Evolutionary conservation across 1,140 invertebrate genomes (phyloP).

Genomic region (Mesaphorura yosii): DNA sequence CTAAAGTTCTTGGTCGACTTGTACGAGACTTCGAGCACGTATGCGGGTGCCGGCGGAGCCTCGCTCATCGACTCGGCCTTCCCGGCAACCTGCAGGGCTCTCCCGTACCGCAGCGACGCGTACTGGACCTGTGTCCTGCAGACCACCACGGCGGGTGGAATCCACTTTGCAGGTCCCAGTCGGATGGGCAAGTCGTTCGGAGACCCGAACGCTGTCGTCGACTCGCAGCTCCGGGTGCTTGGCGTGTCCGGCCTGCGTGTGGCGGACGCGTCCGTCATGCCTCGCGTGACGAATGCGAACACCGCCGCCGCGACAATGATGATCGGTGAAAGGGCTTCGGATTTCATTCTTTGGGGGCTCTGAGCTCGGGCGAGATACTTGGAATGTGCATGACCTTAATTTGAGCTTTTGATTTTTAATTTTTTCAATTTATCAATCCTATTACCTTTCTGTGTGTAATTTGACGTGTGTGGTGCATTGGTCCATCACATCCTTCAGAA

Average conservation of each 20-base stretch:
- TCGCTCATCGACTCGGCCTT: background rate
- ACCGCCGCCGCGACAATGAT: background rate
- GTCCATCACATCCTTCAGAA: no score
- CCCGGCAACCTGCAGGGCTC: background rate
- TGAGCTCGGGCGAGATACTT: no score
- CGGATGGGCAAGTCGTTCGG: no score
- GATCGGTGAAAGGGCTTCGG: background rate
- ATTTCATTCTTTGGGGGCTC: background rate
- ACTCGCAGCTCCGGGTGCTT: no score
- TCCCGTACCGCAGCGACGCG: background rate
- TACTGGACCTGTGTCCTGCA: background rate
- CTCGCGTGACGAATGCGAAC: background rate
- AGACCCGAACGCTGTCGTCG: no score
- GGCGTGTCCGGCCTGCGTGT: background rate
- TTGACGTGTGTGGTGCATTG: no score
- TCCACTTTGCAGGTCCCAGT: background rate
- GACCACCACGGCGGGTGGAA: background rate
- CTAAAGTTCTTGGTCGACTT: background rate
- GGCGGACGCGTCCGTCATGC: background rate
- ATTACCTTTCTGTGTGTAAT: no score
- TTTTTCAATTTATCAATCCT: no score
- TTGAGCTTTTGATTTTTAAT: no score
- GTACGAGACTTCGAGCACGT: background rate
- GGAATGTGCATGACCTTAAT: no score
- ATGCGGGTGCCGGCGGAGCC: background rate